phyloP scores from a whole-genome alignment of 2,888 invertebrate species.

The Mimas tiliae region DNA sequence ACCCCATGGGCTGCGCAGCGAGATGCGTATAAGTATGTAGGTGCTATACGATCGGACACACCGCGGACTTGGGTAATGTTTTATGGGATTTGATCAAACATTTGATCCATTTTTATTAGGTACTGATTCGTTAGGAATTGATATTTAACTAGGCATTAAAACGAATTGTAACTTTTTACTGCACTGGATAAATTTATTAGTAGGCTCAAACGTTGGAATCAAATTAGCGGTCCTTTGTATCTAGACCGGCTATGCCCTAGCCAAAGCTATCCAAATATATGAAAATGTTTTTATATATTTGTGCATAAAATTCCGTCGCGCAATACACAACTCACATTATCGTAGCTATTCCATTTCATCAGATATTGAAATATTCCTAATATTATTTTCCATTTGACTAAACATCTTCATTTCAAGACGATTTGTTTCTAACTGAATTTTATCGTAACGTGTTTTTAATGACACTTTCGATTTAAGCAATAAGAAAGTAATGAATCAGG shows the following conservation, averaged over 20 bases:
- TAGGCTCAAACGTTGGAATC: too few species aligned
- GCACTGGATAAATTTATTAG: too few species aligned
- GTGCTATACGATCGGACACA: slow-evolving; percentile 47
- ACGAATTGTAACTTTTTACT: too few species aligned
- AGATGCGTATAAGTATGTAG: slow-evolving; percentile 60
- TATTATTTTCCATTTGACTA: slow-evolving; percentile 4
- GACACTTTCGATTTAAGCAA: slow-evolving; percentile 8
- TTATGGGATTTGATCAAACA: neutral
- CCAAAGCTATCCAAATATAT: too few species aligned
- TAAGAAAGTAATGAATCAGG: neutral
- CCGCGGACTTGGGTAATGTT: slow-evolving; percentile 41
- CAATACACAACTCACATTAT: neutral
- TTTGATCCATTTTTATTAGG: neutral
- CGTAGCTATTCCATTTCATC: neutral
- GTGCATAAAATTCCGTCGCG: neutral
- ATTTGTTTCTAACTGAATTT: slow-evolving; percentile 26
- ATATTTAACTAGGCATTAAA: neutral
- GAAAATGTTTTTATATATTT: neutral
- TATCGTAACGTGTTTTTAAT: slow-evolving; percentile 20
- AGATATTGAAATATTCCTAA: neutral
- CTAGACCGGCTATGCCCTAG: too few species aligned
- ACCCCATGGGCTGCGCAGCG: slow-evolving; percentile 70
- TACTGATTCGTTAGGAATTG: neutral
- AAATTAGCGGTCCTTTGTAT: too few species aligned
- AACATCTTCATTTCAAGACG: slow-evolving; percentile 1